phyloP scores from a whole-genome alignment of 2,888 invertebrate genomes.

The Cryptocephalus primarius region DNA sequence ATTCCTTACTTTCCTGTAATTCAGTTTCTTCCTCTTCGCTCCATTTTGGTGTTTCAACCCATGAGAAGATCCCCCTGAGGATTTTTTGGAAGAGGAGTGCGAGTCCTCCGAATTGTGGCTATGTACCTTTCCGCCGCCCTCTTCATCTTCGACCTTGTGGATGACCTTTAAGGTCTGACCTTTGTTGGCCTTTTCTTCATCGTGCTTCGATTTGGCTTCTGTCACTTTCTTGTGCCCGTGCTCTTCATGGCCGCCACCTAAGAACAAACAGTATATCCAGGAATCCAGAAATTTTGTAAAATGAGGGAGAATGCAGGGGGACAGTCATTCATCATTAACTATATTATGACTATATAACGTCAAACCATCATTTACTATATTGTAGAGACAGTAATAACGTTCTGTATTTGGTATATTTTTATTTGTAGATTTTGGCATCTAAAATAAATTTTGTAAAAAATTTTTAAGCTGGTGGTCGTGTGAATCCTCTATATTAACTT shows the following conservation, averaged over 20 bases:
- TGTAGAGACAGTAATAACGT: too few relatives aligned
- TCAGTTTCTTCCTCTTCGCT: constrained; percentile 27
- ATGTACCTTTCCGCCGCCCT: constrained; percentile 30
- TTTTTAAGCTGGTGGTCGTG: too few relatives aligned
- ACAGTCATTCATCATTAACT: too few relatives aligned
- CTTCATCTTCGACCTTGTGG: constrained; percentile 26
- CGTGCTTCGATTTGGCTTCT: constrained; percentile 16
- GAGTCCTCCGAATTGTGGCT: constrained; percentile 22
- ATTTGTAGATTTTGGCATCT: too few relatives aligned
- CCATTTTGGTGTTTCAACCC: constrained; percentile 26
- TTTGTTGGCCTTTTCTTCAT: constrained; percentile 26
- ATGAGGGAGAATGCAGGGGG: too few relatives aligned
- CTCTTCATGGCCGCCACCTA: neutral
- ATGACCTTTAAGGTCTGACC: constrained; percentile 20
- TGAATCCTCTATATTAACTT: too few relatives aligned
- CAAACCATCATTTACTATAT: too few relatives aligned
- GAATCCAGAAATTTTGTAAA: too few relatives aligned
- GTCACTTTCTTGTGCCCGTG: neutral
- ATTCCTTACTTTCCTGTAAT: constrained; percentile 27
- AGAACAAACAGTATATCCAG: neutral
- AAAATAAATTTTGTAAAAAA: too few relatives aligned
- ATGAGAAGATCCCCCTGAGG: constrained; percentile 24
- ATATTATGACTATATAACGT: too few relatives aligned
- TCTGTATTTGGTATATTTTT: too few relatives aligned
- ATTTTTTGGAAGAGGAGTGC: constrained; percentile 24